phyloP scores from a whole-genome alignment of 2,797 vertebrate species.

The Furcifer pardalis region DNA sequence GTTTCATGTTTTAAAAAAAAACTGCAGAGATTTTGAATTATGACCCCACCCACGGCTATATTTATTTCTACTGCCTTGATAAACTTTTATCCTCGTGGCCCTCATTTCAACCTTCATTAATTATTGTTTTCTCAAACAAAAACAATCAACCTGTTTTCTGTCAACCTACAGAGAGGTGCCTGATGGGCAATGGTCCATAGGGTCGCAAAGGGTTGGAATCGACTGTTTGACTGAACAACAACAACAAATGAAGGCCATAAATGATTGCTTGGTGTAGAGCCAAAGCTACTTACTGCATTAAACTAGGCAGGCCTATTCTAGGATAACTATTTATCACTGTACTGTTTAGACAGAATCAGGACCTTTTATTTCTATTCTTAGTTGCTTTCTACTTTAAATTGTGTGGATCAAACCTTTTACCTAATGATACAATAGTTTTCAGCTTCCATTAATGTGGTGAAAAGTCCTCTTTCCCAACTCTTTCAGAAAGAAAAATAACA shows the following conservation, averaged over 20 bases:
- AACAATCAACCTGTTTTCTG: not conserved
- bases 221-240: no score
- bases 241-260: not conserved
- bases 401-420: not conserved
- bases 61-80: not conserved
- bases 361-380: not conserved
- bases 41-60: not conserved
- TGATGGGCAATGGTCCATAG: no score
- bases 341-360: conserved; percentile 3
- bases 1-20: not conserved
- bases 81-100: not conserved
- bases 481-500: conserved; percentile 3
- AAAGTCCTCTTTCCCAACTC: not conserved
- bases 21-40: not conserved
- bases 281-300: not conserved
- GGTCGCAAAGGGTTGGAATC: no score
- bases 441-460: not conserved
- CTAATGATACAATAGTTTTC: conserved; percentile 1
- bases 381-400: not conserved
- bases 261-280: not conserved
- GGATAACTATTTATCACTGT: not conserved
- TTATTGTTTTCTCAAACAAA: not conserved
- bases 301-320: not conserved
- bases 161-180: no score
- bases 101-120: not conserved